Conservation (phyloP, 2,113 vertebrate genomes). For the Pandion haliaetus region DNA sequence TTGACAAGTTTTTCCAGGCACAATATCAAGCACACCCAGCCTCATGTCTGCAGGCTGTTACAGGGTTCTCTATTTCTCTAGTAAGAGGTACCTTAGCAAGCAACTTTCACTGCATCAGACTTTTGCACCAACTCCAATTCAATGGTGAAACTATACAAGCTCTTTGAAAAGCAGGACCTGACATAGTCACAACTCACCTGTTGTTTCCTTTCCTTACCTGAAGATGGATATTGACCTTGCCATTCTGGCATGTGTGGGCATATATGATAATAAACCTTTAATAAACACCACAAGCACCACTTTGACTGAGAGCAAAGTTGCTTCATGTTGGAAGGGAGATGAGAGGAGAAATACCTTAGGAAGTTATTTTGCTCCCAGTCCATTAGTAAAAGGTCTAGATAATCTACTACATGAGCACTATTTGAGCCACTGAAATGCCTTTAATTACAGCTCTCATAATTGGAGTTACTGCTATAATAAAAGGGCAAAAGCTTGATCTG, state of each 20-base stretch:
- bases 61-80: background rate
- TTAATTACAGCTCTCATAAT: conserved; percentile 28
- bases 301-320: background rate
- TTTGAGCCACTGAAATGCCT: background rate
- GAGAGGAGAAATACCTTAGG: background rate
- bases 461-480: background rate
- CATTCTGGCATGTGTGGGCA: background rate
- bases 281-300: background rate
- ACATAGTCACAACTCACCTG: background rate
- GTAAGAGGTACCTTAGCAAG: background rate
- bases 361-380: background rate
- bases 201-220: background rate
- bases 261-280: background rate
- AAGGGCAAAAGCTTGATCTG: background rate
- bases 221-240: background rate
- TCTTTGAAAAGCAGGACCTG: background rate
- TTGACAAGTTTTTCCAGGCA: background rate
- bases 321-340: background rate
- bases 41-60: background rate
- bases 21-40: background rate
- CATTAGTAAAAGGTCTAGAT: background rate
- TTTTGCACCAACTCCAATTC: background rate
- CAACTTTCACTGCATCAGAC: background rate
- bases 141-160: background rate
- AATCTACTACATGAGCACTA: background rate